Percentiles rank a stretch among this genome's conserved stretches.
These are phyloP conservation scores for Doryteuthis pealeii DNA, from an alignment of 1,140 invertebrate species.

Conservation along the genomic window DNA sequence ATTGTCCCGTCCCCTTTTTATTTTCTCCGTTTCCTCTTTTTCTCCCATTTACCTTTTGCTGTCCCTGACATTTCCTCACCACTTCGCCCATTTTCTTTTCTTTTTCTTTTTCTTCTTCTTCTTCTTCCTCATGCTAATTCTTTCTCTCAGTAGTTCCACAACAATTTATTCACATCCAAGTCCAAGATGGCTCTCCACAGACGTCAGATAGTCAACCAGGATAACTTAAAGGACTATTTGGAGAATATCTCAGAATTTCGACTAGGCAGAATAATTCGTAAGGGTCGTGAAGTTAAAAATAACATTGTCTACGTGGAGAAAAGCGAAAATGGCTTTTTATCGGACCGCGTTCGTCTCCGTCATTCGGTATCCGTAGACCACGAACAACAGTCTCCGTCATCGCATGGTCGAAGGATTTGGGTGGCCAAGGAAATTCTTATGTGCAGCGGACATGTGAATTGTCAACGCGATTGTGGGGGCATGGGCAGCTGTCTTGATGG, in stretches of 20 bases:
- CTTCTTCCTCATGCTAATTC: background rate
- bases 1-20: too few relatives aligned
- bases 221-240: background rate
- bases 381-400: background rate
- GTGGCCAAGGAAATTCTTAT: background rate
- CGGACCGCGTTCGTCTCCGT: background rate
- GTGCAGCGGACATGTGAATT: constrained; percentile 3
- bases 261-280: background rate
- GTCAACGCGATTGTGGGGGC: background rate
- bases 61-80: too few relatives aligned
- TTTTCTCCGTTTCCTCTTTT: too few relatives aligned
- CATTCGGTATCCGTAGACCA: background rate
- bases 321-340: background rate
- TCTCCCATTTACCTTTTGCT: too few relatives aligned
- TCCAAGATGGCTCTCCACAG: background rate
- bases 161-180: background rate
- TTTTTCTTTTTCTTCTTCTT: background rate
- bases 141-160: background rate
- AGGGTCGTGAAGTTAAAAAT: background rate
- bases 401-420: background rate
- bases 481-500: background rate
- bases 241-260: background rate
- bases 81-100: too few relatives aligned
- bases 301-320: constrained; percentile 1
- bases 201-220: background rate